Evolutionary conservation across 2,113 vertebrate species (phyloP), one percentile per base, ranked within the genome.

Genomic region (Ceyx melanurus): DNA sequence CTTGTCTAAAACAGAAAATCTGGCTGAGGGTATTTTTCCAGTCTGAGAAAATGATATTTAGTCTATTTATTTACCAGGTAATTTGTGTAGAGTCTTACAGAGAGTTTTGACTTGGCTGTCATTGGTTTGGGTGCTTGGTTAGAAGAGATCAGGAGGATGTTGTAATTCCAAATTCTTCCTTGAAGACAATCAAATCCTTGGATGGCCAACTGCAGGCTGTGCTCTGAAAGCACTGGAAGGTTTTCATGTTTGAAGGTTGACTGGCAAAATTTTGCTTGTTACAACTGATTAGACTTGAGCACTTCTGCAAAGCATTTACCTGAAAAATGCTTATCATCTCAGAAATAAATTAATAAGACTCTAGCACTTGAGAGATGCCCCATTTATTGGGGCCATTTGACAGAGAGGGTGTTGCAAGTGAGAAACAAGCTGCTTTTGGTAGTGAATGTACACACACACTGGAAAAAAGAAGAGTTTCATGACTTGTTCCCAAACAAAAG

Each of bases 1-100:
- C 62, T 73, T 73, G 77, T 87, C 78, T 85, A 89, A 94, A 92
- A 96, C 67, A 93, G 82, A 89, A 92, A 93, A 89, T 92, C 60
- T 80, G 33, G 71, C n/a, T 92, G 51, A 95, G 83, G 82, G 64
- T 92, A 82, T 87, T 94, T 94, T 92, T 95, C 1, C 8, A 82
- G 87, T 89, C 91, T 92, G 92, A 95, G 94, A 95, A 96, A 89
- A 73, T 58, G 15, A 17, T 28, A 33, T 74, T 68, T 91, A 23
- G 78, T 45, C 45, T 82, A 21, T 60, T 67, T 73, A 74, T 73
- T 82, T 91, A 4, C 23, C 20, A 53, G 51, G 53, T 56, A 43
- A 43, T 80, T 73, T 48, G 1, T 1, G 0, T 60, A 89, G 40
- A 58, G 43, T 48, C 33, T 62, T 75, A 54, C 58, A 61, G 45